Evolutionary conservation across 2,888 invertebrate species (phyloP), one percentile per base, ranked within the genome.

Genomic region (Tetheella fluctuosa): DNA sequence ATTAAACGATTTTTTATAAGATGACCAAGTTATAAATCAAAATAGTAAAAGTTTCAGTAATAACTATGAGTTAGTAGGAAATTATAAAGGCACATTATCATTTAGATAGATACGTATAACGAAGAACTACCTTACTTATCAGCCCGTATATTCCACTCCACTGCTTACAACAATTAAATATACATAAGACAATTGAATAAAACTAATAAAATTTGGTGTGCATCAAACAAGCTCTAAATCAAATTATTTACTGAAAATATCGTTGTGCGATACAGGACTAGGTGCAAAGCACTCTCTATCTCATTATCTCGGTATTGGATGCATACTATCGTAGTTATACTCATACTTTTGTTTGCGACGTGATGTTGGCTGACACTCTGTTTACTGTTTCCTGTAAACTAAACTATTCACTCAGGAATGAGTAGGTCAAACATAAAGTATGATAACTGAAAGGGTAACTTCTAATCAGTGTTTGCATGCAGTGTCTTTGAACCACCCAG

Each of bases 361-460:
- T 34, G 12, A 10, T 55, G 34, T 55, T 37, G 34, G 15, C 55
- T 34, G 37, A 34, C 23, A 48, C 48, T 48, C 42, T 42, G 17
- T 42, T 42, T 42, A 54, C 30, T 15, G 55, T 54, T 17, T 34
- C n/a, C 34, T 25, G 67, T 68, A 67, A 66, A 69, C 63, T 65
- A 68, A 68, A 70, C 70, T 69, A 68, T 70, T 67, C 70, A 69
- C 65, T 66, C 60, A 67, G 64, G 42, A 68, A 65, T 64, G 73
- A 83, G 71, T 83, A 82, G 83, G 84, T 81, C 81, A 81, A 79
- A 83, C 79, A 77, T 67, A 62, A 77, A 77, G 62, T 70, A 66
- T 71, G 74, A 75, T 78, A 79, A 74, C 71, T 69, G 64, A 64
- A 68, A 69, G 67, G 68, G 66, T 62, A 78, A 81, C 72, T 81